Conservation (phyloP, 2,888 invertebrate species). For the Thecocarcelia acutangulata region DNA sequence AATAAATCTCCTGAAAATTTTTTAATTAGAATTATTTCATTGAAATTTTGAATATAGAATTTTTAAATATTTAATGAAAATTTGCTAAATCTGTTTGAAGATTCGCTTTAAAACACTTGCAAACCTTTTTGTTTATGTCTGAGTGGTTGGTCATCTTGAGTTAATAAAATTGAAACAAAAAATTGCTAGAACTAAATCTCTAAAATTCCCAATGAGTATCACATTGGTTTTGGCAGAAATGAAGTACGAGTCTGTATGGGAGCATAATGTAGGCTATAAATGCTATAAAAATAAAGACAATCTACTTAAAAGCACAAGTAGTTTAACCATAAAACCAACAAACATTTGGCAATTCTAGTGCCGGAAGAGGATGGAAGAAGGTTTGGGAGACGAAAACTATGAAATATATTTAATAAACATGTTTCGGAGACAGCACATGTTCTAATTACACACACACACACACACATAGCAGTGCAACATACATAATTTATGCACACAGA, state of each 20-base stretch:
- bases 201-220: constrained; percentile 17
- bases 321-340: constrained; percentile 24
- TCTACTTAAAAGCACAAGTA: constrained; percentile 35
- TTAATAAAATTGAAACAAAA: constrained; percentile 17
- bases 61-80: neutral
- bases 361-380: neutral
- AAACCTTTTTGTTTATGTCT: constrained; percentile 2
- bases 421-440: constrained; percentile 40
- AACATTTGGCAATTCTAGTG: constrained; percentile 6
- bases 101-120: no score
- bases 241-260: neutral
- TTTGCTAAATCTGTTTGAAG: no score
- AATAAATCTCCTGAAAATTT: neutral
- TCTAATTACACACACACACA: constrained; percentile 29
- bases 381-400: neutral
- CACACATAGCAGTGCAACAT: neutral
- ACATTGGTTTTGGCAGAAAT: constrained; percentile 13
- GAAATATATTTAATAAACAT: constrained; percentile 36
- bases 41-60: neutral
- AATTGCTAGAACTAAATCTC: constrained; percentile 2
- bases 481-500: neutral
- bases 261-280: constrained; percentile 10
- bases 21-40: neutral
- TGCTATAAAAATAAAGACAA: constrained; percentile 41
- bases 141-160: constrained; percentile 6